Conservation (phyloP, 2,797 vertebrate genomes). For the Darevskia nairensis region DNA sequence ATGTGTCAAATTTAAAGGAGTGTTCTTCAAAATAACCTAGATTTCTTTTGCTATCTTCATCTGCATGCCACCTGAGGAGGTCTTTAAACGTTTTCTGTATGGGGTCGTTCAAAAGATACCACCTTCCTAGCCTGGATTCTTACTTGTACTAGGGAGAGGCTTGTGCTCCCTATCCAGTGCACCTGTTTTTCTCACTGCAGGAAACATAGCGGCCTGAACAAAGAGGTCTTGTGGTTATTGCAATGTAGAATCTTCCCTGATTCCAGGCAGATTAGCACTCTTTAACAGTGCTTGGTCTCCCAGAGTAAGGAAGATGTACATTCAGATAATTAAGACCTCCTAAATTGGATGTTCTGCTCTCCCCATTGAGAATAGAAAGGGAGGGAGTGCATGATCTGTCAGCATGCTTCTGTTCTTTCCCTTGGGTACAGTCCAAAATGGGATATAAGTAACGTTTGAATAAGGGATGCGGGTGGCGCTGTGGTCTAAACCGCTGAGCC, state of each 20-base stretch:
- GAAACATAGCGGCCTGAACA: not conserved
- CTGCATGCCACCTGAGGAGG: not conserved
- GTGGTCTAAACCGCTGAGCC: no score
- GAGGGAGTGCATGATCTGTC: no score
- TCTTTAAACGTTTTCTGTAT: not conserved
- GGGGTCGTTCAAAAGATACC: not conserved
- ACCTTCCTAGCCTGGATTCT: not conserved
- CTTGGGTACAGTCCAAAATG: not conserved
- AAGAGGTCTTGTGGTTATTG: not conserved
- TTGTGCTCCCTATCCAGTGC: not conserved
- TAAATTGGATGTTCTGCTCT: no score
- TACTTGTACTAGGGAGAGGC: no score
- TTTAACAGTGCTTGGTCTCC: not conserved
- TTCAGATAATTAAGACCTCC: not conserved
- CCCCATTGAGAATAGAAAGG: not conserved
- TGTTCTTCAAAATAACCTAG: not conserved
- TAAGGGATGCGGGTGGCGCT: no score
- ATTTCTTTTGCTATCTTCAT: not conserved
- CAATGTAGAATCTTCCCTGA: not conserved
- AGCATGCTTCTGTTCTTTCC: not conserved
- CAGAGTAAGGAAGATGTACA: not conserved
- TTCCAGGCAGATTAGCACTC: not conserved
- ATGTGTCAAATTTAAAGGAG: not conserved
- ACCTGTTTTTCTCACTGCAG: not conserved
- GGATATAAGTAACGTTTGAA: not conserved